phyloP scores from a whole-genome alignment of 2,797 vertebrate genomes.

The Macrochelys suwanniensis region DNA sequence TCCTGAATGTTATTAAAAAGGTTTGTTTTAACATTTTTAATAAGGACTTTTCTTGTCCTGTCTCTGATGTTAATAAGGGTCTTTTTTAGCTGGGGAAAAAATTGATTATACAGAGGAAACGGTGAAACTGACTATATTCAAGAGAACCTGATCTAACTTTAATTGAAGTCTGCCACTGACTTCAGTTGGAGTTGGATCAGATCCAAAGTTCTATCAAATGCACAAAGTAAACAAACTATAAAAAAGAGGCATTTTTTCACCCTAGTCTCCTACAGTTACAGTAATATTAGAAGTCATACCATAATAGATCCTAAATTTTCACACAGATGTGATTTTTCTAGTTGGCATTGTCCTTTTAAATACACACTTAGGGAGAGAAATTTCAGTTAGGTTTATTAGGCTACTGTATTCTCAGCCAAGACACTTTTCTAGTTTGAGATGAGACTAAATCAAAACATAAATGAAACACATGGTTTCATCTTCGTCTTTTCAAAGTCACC shows the following conservation, averaged over 20 bases:
- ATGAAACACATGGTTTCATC: neutral
- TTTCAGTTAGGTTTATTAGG: neutral
- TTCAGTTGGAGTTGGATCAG: neutral
- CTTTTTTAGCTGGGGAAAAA: neutral
- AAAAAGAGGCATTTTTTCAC: neutral
- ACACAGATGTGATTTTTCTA: neutral
- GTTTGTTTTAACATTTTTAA: neutral
- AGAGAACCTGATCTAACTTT: neutral
- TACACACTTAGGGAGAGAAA: neutral
- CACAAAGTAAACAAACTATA: neutral
- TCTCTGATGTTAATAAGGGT: neutral
- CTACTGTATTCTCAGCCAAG: neutral
- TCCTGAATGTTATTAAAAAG: neutral
- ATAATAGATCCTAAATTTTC: neutral
- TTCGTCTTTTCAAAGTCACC: neutral
- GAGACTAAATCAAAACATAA: neutral
- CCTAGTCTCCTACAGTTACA: neutral
- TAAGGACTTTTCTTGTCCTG: neutral
- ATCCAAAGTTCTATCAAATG: neutral
- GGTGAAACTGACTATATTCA: neutral
- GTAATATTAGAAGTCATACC: neutral
- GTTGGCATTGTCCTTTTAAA: neutral
- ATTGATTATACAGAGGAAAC: neutral
- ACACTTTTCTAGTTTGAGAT: neutral
- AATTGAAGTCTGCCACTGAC: neutral